Conservation (phyloP, 2,888 invertebrate species). For the Nineta flava region DNA sequence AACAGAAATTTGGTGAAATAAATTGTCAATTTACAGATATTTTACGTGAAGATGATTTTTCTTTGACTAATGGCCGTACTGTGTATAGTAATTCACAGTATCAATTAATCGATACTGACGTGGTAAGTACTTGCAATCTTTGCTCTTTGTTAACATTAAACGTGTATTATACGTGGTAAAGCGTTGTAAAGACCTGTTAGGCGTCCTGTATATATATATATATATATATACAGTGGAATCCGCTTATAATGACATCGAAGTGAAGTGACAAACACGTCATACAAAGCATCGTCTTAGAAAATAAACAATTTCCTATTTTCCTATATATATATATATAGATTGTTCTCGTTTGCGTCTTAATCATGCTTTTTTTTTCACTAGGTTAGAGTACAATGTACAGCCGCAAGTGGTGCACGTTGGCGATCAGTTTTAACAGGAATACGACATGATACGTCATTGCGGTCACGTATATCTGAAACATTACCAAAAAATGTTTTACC, state of each 20-base stretch:
- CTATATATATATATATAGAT: too few species aligned
- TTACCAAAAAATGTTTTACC: conserved; percentile 31
- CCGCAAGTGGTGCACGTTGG: conserved; percentile 39
- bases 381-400: conserved; percentile 48
- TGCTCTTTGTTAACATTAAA: background rate
- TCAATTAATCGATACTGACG: conserved; percentile 48
- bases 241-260: too few species aligned
- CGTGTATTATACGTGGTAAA: background rate
- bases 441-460: conserved; percentile 28
- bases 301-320: too few species aligned
- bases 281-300: too few species aligned
- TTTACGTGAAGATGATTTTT: conserved; percentile 47
- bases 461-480: conserved; percentile 31
- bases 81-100: conserved; percentile 38
- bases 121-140: conserved; percentile 27
- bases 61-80: conserved; percentile 34
- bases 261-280: too few species aligned
- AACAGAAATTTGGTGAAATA: conserved; percentile 25
- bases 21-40: conserved; percentile 51
- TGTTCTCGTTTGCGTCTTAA: too few species aligned
- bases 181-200: too few species aligned
- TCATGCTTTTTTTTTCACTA: conserved; percentile 8
- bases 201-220: too few species aligned
- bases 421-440: conserved; percentile 49
- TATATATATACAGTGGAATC: too few species aligned